These are phyloP conservation scores for Antechinus flavipes DNA, from an alignment of 2,113 vertebrate species.

Conservation along the genomic window DNA sequence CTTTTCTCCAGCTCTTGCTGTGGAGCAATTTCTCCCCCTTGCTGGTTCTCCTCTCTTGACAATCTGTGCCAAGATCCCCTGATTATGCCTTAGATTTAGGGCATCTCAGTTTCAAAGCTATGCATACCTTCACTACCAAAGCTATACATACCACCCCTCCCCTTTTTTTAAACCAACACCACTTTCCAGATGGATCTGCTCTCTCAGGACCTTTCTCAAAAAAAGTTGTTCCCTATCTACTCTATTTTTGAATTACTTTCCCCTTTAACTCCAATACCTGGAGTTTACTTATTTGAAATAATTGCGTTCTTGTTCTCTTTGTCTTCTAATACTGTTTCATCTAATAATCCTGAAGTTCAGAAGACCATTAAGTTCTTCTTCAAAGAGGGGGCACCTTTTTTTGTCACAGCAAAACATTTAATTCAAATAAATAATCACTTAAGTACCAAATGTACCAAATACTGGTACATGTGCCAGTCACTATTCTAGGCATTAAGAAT, in stretches of 20 bases:
- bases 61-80: not conserved
- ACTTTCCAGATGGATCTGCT: not conserved
- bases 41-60: not conserved
- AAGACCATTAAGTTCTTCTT: not conserved
- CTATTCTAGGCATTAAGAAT: not conserved
- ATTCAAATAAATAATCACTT: not conserved
- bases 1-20: not conserved
- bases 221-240: not conserved
- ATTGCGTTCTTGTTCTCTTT: not conserved
- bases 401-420: not conserved
- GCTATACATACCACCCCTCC: not conserved
- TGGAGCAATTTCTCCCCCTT: not conserved
- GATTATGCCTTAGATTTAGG: not conserved
- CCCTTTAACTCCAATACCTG: not conserved
- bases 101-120: slow-evolving; percentile 3
- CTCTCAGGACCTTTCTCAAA: not conserved
- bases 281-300: not conserved
- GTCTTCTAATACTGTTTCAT: not conserved
- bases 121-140: not conserved
- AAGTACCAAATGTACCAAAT: not conserved
- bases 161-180: not conserved
- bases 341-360: not conserved
- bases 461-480: not conserved
- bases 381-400: not conserved
- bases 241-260: not conserved